Evolutionary conservation across 2,888 invertebrate species (phyloP), one percentile per base, ranked within the genome.

Genomic region (Lypha dubia): DNA sequence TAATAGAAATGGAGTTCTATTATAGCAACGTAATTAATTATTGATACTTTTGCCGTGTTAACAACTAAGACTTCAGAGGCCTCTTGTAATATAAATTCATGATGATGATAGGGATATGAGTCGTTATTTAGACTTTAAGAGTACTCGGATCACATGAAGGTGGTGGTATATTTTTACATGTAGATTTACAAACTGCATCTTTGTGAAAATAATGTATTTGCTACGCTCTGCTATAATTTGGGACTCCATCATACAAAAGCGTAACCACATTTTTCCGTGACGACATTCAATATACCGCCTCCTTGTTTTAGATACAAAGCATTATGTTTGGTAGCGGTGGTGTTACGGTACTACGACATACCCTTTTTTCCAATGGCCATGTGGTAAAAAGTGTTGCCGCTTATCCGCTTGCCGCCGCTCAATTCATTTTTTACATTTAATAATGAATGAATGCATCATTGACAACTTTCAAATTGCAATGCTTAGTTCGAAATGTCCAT

Each of bases 51-150:
- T 81, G 81, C 76, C 11, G 62, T 49, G 15, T 65, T 70, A 77
- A 70, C 79, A 86, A 86, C 81, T 79, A 84, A 83, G 80, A 89
- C 88, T 89, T 89, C 91, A 91, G 91, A 91, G 91, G 91, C 91
- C 91, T 89, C 89, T 89, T 90, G 89, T 89, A 89, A 56, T 77
- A 74, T 62, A 71, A n/a, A 88, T 90, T 90, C 90, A 90, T 91
- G 92, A 91, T 91, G 92, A 91, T 91, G 91, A 91, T 91, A 92
- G 91, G 91, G 91, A 91, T 91, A 91, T 88, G 84, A 77, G 71
- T 76, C 70, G 71, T 83, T 71, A 71, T 41, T 68, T 53, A 60
- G 71, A 79, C 63, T 38, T 63, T 46, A 79, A 28, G 24, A 53
- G 74, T 74, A 74, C 75, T 67, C 68, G 77, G 86, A 70, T 73